Evolutionary conservation across 2,797 vertebrate genomes (phyloP), one percentile per base, ranked within the genome.

Genomic region (Decapterus maruadsi): DNA sequence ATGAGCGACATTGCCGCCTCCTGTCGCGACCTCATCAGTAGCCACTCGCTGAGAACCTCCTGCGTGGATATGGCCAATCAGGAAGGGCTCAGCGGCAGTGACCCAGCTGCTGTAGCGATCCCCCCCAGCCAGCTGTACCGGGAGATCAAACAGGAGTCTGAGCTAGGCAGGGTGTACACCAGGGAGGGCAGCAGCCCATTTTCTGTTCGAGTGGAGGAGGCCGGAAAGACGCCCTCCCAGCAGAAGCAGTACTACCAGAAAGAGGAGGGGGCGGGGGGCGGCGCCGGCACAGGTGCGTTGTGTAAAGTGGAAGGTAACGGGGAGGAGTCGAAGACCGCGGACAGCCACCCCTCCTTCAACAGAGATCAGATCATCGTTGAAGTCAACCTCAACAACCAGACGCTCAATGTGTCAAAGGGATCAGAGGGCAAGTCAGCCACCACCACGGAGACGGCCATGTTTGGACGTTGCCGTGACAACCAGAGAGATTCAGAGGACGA

Each of bases 341-440:
- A 96, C 4, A 88, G 86, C 59, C 92, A 95, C n/a, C 71, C 90
- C 38, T 95, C 96, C 12, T 99, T 97, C 82, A 96, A 96, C 92
- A 94, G 93, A 67, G 96, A 99, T 85, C 98, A 99, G 92, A 99
- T 99, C 92, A 99, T 99, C 0, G 98, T 99, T 59, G 98, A 99
- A 93, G 98, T 99, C 87, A 99, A 99, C 89, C 96, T 99, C 78
- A 99, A 99, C 94, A 99, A 99, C 92, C 98, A 99, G 92, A 99
- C 98, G 0, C 95, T 99, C 53, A 98, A 99, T 0, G 98, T 99
- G 83, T 99, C 97, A 34, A 98, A 98, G 45, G 97, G 98, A 31
- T 94, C 82, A 0, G 97, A 99, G 77, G 96, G 96, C 6, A 97
- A 98, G 81, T 83, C 94, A 0, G 50, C 73, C 1, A 72, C 86